These are phyloP conservation scores for Julus scandinavius DNA, from an alignment of 2,888 invertebrate genomes.

Conservation along the genomic window DNA sequence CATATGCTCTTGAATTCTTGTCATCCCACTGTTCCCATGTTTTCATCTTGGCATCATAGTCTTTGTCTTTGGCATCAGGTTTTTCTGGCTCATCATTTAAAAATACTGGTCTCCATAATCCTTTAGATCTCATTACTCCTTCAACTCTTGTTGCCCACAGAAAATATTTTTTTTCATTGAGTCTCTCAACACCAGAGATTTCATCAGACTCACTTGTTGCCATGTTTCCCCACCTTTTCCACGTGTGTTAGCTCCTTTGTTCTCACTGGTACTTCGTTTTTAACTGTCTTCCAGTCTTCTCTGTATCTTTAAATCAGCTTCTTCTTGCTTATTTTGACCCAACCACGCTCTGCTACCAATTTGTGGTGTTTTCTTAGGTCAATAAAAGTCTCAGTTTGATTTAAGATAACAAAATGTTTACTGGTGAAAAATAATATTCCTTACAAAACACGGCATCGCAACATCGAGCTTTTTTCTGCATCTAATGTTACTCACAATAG, in stretches of 20 bases:
- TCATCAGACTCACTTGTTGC: neutral
- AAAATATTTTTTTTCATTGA: neutral
- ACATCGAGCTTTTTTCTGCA: no score
- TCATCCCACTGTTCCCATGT: neutral
- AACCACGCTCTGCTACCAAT: conserved; percentile 12
- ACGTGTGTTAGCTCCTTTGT: neutral
- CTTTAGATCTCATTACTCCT: neutral
- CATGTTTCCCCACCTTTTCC: neutral
- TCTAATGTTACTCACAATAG: no score
- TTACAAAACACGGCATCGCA: no score
- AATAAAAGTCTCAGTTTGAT: no score
- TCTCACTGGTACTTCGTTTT: neutral
- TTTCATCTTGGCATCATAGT: neutral
- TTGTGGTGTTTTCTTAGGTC: neutral
- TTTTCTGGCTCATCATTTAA: neutral
- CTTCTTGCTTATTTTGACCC: neutral
- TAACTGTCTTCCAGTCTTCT: neutral
- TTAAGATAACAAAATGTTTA: no score
- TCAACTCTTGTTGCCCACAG: neutral
- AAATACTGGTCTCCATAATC: neutral
- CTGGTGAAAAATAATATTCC: no score
- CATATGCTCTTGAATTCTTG: neutral
- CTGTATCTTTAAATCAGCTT: neutral
- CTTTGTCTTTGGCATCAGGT: neutral
- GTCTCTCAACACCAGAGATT: neutral